phyloP scores from a whole-genome alignment of 2,113 vertebrate species.

The Peromyscus leucopus region DNA sequence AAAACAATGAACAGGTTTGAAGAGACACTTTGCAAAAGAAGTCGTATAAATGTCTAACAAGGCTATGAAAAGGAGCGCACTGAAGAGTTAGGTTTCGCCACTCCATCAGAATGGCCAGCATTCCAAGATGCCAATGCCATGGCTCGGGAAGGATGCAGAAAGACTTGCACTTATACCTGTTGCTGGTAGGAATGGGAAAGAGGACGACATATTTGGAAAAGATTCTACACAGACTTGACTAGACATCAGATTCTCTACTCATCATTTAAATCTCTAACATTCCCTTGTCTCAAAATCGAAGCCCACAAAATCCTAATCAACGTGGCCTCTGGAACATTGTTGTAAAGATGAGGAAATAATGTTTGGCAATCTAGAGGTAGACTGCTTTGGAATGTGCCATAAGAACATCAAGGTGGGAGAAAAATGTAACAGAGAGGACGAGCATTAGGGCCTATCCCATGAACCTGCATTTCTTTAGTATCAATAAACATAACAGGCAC shows the following conservation, averaged over 20 bases:
- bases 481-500: conserved; percentile 12
- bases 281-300: conserved; percentile 12
- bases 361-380: background rate
- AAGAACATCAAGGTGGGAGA: background rate
- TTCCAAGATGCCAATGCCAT: background rate
- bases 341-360: background rate
- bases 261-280: background rate
- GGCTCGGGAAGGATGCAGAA: background rate
- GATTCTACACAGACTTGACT: conserved; percentile 36
- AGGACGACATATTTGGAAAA: conserved; percentile 8
- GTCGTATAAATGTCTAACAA: conserved; percentile 9
- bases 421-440: background rate
- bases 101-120: background rate
- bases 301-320: background rate
- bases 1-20: conserved; percentile 43
- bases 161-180: background rate
- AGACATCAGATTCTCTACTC: background rate
- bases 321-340: background rate
- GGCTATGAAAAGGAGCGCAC: background rate
- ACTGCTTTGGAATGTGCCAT: background rate
- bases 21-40: background rate
- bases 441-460: background rate
- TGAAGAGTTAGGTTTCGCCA: background rate
- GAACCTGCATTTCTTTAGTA: conserved; percentile 9
- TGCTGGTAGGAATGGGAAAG: conserved; percentile 1